Evolutionary conservation across 1,140 invertebrate species (phyloP), one percentile per base, ranked within the genome.

Genomic region (Bombyx mandarina): DNA sequence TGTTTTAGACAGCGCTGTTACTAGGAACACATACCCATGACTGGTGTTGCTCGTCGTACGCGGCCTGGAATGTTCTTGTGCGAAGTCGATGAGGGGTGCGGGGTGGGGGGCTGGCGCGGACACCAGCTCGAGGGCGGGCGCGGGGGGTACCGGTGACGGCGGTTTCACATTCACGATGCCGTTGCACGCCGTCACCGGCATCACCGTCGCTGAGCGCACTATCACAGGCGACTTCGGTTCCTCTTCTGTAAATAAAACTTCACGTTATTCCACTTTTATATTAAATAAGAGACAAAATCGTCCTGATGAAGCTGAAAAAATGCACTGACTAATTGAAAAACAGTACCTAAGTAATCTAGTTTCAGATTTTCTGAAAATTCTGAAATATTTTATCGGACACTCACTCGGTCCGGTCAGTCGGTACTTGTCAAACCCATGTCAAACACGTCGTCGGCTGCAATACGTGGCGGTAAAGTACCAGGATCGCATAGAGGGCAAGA

Each of bases 61-160:
- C 73, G 76, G 75, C 72, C 79, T 84, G 83, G 83, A 86, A 86
- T 86, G 82, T 86, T 86, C 82, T 81, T 83, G 82, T 81, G 74
- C 73, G 68, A 82, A 82, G 65, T 86, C 82, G 70, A 78, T 70
- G 67, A 77, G 65, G 53, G 74, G 65, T 56, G 74, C 62, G 58
- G 79, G 67, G 55, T 67, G 65, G 12, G 66, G 62, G 12, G 62
- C 58, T 54, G 62, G 51, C 43, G 56, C 56, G 52, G 42, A n/a
- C 61, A 58, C 66, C 48, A 70, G 62, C 35, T 61, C 63, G 58
- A 69, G 60, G 49, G 62, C 57, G 47, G 65, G 57, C 44, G 64
- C 60, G 60, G 71, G 60, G 49, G 61, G 63, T 56, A 71, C 68
- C 61, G 69, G 62, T 68, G 69, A 60, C 62, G 76, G 73, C 69